A percentile compares a stretch with the other conserved stretches of the same genome.
These are phyloP conservation scores for Oxycera nigricornis DNA, from an alignment of 2,888 invertebrate genomes.

Conservation along the genomic window DNA sequence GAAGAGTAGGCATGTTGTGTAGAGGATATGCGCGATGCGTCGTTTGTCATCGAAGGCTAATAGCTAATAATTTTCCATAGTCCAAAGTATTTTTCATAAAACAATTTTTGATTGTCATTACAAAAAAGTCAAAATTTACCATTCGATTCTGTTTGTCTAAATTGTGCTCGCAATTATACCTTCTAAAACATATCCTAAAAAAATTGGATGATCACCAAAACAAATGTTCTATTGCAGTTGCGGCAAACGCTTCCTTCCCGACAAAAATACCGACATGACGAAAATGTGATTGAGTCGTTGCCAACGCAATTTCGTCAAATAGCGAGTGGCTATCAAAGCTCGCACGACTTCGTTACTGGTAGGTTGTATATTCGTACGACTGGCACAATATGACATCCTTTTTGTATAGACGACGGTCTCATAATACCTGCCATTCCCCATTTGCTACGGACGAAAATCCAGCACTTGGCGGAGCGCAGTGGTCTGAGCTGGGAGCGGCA, in stretches of 20 bases:
- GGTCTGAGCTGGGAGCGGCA: constrained; percentile 73
- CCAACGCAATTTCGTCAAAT: constrained; percentile 74
- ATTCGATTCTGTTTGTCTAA: not conserved
- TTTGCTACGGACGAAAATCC: constrained; percentile 72
- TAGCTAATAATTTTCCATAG: no score
- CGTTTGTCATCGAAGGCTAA: no score
- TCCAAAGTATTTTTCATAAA: no score
- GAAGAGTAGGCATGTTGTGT: constrained; percentile 1
- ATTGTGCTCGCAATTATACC: no score
- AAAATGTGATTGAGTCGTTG: constrained; percentile 77
- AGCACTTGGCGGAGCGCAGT: constrained; percentile 71
- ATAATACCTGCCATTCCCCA: constrained; percentile 78
- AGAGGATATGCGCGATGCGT: constrained; percentile 11
- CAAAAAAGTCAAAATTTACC: no score
- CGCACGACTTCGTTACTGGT: constrained; percentile 59
- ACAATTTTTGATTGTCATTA: no score
- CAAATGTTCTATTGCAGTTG: constrained; percentile 39
- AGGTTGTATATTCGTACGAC: not conserved
- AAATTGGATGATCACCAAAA: not conserved
- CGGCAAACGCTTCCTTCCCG: constrained; percentile 53
- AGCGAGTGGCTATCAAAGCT: constrained; percentile 62
- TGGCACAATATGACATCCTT: not conserved
- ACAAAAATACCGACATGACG: constrained; percentile 76
- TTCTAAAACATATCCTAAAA: not conserved
- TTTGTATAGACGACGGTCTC: constrained; percentile 73